phyloP scores from a whole-genome alignment of 1,140 invertebrate genomes.

The Drepana arcuata region DNA sequence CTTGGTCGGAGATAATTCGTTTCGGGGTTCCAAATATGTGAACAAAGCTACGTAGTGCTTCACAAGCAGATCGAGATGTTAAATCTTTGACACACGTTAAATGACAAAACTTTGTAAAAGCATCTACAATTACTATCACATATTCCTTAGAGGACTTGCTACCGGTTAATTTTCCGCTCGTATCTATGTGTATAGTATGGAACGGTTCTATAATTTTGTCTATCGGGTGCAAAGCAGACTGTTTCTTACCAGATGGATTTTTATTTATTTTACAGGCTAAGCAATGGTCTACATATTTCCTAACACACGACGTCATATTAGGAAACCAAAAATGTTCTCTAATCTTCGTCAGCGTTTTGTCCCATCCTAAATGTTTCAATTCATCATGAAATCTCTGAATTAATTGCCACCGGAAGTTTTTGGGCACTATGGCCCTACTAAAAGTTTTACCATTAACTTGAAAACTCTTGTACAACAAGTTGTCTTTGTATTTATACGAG shows the following conservation, averaged over 20 bases:
- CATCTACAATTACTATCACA: conserved; percentile 17
- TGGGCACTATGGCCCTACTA: conserved; percentile 20
- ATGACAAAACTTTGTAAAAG: conserved; percentile 10
- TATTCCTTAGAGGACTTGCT: conserved; percentile 7
- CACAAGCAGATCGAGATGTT: conserved; percentile 3
- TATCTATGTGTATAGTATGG: conserved; percentile 24
- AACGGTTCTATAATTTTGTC: conserved; percentile 24
- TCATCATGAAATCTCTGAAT: conserved; percentile 26
- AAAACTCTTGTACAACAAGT: no score
- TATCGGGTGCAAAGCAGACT: conserved; percentile 21
- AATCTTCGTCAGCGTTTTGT: conserved; percentile 23
- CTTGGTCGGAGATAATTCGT: conserved; percentile 12
- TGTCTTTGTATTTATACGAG: no score
- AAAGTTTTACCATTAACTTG: conserved; percentile 16
- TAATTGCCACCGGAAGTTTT: conserved; percentile 20
- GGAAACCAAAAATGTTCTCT: conserved; percentile 32
- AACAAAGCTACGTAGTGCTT: conserved; percentile 9
- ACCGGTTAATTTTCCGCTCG: conserved; percentile 14
- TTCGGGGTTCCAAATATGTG: conserved; percentile 11
- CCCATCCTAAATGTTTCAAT: conserved; percentile 28
- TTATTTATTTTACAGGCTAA: conserved; percentile 26
- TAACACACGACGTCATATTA: conserved; percentile 21
- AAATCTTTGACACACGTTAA: conserved; percentile 7
- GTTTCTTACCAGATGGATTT: conserved; percentile 16
- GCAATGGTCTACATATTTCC: conserved; percentile 31